These are phyloP conservation scores for Phortica okadai DNA, from an alignment of 2,888 invertebrate genomes.

Conservation along the genomic window DNA sequence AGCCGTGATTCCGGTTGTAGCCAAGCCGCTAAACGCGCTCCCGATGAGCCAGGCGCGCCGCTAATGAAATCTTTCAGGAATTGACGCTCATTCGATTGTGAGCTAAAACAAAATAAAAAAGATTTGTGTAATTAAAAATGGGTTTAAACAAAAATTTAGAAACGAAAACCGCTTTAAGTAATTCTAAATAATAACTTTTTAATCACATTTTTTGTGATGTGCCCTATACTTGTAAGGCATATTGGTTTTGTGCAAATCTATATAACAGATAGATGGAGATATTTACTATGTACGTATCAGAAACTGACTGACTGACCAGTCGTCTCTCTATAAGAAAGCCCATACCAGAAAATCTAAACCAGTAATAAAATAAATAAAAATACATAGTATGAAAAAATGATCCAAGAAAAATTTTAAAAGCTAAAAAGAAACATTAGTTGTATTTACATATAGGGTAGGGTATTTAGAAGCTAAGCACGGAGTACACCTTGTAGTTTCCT, in stretches of 20 bases:
- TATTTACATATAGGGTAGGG: neutral
- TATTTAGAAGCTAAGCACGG: too few relatives aligned
- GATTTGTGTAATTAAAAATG: neutral
- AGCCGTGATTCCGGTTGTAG: conserved; percentile 94
- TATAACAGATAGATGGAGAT: too few relatives aligned
- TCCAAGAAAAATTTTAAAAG: neutral
- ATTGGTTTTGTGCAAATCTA: too few relatives aligned
- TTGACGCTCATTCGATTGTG: conserved; percentile 92
- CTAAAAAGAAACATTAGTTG: neutral
- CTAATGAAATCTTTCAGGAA: conserved; percentile 95
- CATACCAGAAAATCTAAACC: neutral
- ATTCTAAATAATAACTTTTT: neutral
- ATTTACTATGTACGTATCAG: too few relatives aligned
- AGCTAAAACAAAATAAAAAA: conserved; percentile 73
- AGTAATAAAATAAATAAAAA: neutral
- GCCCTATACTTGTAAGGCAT: neutral
- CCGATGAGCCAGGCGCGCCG: conserved; percentile 89
- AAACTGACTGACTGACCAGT: too few relatives aligned
- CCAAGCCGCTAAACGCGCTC: conserved; percentile 96
- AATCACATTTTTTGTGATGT: neutral
- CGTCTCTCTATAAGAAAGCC: too few relatives aligned
- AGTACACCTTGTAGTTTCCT: too few relatives aligned
- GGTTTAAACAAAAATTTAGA: neutral
- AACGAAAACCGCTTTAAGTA: neutral
- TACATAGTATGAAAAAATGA: neutral